Base-by-base conservation (phyloP, 2,113 vertebrate species). In the Xiphophorus couchianus region DNA sequence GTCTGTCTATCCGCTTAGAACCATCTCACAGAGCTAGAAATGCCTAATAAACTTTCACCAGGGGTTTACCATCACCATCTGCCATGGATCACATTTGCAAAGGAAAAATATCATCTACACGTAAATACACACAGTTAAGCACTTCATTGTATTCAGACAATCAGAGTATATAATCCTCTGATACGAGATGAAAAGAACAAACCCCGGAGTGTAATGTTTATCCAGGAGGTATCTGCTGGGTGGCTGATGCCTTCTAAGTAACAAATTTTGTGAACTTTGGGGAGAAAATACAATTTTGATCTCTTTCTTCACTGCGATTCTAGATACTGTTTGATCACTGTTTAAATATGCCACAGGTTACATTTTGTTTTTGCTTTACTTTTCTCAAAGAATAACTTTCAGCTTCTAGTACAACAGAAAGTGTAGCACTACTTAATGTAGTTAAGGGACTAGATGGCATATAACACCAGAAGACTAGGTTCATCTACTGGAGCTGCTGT, bases 1-100 rank as follows among this genome's bases (percentile, higher is more conserved):
- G 3, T 8, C 27, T 30, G 2, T 3, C 39, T 66, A 7, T 25
- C 19, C 0, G 22, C 64, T 72, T 44, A 22, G 13, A 78, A 70
- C 72, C n/a, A 64, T 2, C 37, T 80, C 15, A 35, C 35, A 28
- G 17, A 70, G 35, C 14, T 10, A 58, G 64, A 66, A 63, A 58
- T 31, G 17, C 54, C 51, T 69, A 72, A 73, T 48, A 13, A 39
- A 70, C 62, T 62, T 69, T 68, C 37, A 60, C 14, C 31, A 58
- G 29, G 58, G 33, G 69, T 71, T 29, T 62, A 14, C 27, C 54
- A 15, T 63, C 62, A 2, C 74, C 73, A 85, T 76, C 77, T 83
- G 84, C 35, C 30, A 3, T 22, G 58, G 51, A 73, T 66, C 66
- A 62, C 9, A 60, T 74, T 69, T 17, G 29, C 7, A 68, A 33